Percentiles rank a stretch among this genome's conserved stretches.
phyloP scores from a whole-genome alignment of 30 jellyfish, hydroid and myxozoan genomes.

The Aurelia sp. region DNA sequence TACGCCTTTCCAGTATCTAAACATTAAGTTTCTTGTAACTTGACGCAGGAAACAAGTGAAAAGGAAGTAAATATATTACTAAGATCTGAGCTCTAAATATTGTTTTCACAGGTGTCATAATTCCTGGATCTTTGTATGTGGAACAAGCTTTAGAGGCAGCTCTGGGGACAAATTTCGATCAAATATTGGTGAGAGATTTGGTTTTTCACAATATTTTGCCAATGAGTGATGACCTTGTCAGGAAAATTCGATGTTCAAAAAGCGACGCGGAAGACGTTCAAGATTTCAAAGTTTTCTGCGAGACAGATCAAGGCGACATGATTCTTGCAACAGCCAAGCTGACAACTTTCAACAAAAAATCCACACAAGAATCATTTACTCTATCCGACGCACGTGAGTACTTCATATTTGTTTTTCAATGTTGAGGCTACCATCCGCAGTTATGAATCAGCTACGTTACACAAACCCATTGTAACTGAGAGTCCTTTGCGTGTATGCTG shows the following conservation, averaged over 20 bases:
- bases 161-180: neutral
- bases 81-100: too few relatives aligned
- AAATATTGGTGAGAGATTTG: slow-evolving; percentile 41
- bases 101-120: slow-evolving; percentile 32
- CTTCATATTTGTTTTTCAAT: too few relatives aligned
- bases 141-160: slow-evolving; percentile 72
- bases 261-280: neutral
- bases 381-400: slow-evolving; percentile 63
- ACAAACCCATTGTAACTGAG: too few relatives aligned
- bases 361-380: slow-evolving; percentile 2
- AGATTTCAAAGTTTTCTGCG: slow-evolving; percentile 3
- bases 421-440: too few relatives aligned
- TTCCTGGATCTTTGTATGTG: slow-evolving; percentile 70
- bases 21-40: too few relatives aligned
- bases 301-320: slow-evolving; percentile 45
- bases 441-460: too few relatives aligned
- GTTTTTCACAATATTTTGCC: slow-evolving; percentile 47
- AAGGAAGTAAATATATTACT: too few relatives aligned
- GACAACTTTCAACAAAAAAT: slow-evolving; percentile 1
- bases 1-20: too few relatives aligned
- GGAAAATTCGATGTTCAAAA: slow-evolving; percentile 16
- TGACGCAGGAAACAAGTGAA: too few relatives aligned
- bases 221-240: slow-evolving; percentile 47
- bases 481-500: too few relatives aligned
- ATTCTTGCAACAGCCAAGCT: slow-evolving; percentile 46